These are phyloP conservation scores for Clarias fuscus DNA, from an alignment of 2,797 vertebrate genomes.

Conservation along the genomic window DNA sequence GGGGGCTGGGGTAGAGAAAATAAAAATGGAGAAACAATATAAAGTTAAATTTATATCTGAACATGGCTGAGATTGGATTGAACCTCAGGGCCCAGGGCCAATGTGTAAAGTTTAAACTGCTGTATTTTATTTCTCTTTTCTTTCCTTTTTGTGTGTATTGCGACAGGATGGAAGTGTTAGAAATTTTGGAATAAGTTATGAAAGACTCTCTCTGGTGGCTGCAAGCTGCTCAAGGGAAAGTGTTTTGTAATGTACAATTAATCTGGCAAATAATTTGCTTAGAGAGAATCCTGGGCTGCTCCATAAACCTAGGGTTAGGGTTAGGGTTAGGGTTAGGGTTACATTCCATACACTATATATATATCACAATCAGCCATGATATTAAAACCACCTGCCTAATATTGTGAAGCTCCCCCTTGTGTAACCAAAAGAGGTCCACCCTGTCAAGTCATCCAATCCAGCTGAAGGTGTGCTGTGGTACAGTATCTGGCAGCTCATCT, in stretches of 20 bases:
- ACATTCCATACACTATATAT: not conserved
- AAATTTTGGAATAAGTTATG: not conserved
- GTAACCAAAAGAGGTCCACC: too few relatives aligned
- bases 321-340: too few relatives aligned
- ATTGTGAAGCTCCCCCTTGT: too few relatives aligned
- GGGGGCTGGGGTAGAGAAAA: not conserved
- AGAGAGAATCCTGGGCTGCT: not conserved
- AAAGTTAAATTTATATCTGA: slow-evolving; percentile 13
- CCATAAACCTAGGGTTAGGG: too few relatives aligned
- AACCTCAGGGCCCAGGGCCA: not conserved
- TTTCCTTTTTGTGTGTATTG: not conserved
- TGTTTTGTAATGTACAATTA: not conserved
- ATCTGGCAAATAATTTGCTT: not conserved
- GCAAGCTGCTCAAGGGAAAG: not conserved
- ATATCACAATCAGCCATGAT: too few relatives aligned
- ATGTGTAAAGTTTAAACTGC: not conserved
- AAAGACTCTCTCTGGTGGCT: not conserved
- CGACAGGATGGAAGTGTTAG: not conserved
- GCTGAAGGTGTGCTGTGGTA: too few relatives aligned
- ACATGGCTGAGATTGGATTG: not conserved
- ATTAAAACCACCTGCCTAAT: too few relatives aligned
- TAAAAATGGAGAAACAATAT: slow-evolving; percentile 18
- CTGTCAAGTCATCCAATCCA: too few relatives aligned
- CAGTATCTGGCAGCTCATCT: too few relatives aligned
- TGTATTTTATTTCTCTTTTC: not conserved